Percentiles rank a stretch among this genome's conserved stretches.
These are phyloP conservation scores for Apodemus agrarius DNA, from an alignment of 2,797 vertebrate genomes.

Conservation along the genomic window DNA sequence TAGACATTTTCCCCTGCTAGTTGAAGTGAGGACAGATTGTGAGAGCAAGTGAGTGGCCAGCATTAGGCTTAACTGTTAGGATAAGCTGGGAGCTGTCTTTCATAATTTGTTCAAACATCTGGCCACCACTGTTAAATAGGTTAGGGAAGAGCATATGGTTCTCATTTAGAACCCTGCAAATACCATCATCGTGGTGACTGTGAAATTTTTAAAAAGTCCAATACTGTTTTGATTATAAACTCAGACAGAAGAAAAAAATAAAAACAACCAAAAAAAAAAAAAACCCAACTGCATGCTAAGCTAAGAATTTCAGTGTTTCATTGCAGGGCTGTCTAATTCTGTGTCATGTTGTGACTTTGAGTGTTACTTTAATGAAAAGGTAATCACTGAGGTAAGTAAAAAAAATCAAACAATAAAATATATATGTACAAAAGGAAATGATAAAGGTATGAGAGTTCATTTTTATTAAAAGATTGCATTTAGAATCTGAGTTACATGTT, in stretches of 20 bases:
- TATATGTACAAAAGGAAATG: slow-evolving; percentile 49
- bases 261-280: slow-evolving; percentile 33
- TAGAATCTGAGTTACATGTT: slow-evolving; percentile 65
- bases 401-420: background rate
- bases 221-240: slow-evolving; percentile 83
- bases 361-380: slow-evolving; percentile 42
- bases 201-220: slow-evolving; percentile 84
- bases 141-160: slow-evolving; percentile 83
- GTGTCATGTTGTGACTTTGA: slow-evolving; percentile 38
- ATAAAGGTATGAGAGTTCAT: slow-evolving; percentile 65
- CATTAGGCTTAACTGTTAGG: slow-evolving; percentile 63
- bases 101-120: slow-evolving; percentile 84
- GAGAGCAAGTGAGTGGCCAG: slow-evolving; percentile 42
- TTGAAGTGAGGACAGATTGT: slow-evolving; percentile 53
- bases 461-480: slow-evolving; percentile 67
- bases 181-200: slow-evolving; percentile 75
- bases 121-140: slow-evolving; percentile 79
- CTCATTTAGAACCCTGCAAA: slow-evolving; percentile 83
- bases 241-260: slow-evolving; percentile 78
- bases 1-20: background rate
- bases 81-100: slow-evolving; percentile 74
- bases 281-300: slow-evolving; percentile 53
- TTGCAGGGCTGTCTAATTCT: slow-evolving; percentile 65
- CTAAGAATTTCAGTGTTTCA: slow-evolving; percentile 66
- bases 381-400: slow-evolving; percentile 20